These are phyloP conservation scores for Balaenoptera acutorostrata DNA, from an alignment of 2,113 vertebrate species.

Conservation along the genomic window DNA sequence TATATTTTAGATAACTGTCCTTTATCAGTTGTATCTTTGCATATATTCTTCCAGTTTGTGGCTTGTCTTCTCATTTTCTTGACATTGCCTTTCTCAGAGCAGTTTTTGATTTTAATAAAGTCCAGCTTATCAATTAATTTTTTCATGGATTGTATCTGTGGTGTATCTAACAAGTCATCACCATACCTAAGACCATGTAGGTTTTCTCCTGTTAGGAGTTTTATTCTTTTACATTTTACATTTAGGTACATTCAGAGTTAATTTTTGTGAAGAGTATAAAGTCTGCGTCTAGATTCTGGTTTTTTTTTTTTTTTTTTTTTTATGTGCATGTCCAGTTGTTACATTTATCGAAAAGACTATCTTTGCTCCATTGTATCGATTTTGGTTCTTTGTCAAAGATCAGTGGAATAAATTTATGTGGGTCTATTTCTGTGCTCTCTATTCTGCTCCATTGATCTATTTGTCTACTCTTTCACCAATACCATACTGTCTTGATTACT, in stretches of 20 bases:
- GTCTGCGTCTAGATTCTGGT: background rate
- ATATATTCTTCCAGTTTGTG: background rate
- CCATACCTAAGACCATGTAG: background rate
- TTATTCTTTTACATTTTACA: background rate
- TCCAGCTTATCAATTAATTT: background rate
- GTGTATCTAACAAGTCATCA: background rate
- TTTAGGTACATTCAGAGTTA: background rate
- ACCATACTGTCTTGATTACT: background rate
- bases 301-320: too few species aligned
- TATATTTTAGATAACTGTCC: background rate
- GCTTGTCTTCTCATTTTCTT: background rate
- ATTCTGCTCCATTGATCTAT: background rate
- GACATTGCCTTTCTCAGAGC: background rate
- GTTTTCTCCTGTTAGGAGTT: background rate
- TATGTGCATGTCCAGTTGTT: too few species aligned
- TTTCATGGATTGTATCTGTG: background rate
- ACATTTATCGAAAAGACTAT: background rate
- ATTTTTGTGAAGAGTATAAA: background rate
- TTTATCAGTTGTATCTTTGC: background rate
- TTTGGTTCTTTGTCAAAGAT: background rate
- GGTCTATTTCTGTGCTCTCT: background rate
- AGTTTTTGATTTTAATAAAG: background rate
- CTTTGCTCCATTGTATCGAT: background rate
- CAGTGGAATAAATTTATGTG: background rate
- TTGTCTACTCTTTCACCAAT: background rate